Evolutionary conservation across 2,888 invertebrate species (phyloP).

Genomic region (Palloptera scutellata): DNA sequence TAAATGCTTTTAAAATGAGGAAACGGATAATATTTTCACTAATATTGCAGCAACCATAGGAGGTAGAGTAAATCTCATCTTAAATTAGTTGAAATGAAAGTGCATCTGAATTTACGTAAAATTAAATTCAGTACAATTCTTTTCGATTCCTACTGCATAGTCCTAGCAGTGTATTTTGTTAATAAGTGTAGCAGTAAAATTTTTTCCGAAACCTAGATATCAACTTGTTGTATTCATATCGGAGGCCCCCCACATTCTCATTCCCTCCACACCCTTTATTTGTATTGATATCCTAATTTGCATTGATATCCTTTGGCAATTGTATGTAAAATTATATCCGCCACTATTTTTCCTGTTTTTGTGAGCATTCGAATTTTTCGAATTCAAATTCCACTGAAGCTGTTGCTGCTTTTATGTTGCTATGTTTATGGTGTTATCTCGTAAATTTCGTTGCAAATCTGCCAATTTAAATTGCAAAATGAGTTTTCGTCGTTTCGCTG

Average conservation of each 20-base stretch:
- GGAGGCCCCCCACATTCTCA: background rate
- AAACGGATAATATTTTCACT: too few relatives aligned
- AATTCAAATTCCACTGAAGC: too few relatives aligned
- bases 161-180: background rate
- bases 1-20: too few relatives aligned
- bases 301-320: background rate
- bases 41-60: too few relatives aligned
- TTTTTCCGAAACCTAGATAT: background rate
- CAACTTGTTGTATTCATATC: too few relatives aligned
- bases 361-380: background rate
- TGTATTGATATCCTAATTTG: background rate
- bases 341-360: conserved; percentile 5
- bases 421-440: background rate
- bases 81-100: too few relatives aligned
- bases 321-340: conserved; percentile 1
- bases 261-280: background rate
- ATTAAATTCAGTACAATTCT: too few relatives aligned
- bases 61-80: too few relatives aligned
- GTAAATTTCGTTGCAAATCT: conserved; percentile 7
- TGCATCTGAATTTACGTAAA: too few relatives aligned
- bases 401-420: background rate
- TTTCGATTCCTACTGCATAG: background rate
- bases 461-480: conserved; percentile 23
- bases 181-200: too few relatives aligned
- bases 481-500: background rate